phyloP scores from a whole-genome alignment of 92 coral and sea anemone genomes.

The Actinernus sp. region DNA sequence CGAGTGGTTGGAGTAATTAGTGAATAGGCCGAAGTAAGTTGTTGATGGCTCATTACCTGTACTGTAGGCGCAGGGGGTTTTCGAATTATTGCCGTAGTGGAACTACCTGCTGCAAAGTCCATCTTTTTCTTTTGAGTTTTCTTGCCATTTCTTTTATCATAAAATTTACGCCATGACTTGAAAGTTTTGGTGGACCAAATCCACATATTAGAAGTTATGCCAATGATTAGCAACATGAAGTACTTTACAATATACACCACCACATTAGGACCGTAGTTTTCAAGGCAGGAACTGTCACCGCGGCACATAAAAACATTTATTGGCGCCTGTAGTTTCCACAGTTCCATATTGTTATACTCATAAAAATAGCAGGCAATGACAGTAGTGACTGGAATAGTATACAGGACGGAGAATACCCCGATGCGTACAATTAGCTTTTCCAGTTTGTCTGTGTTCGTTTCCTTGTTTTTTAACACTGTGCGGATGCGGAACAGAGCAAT shows the following conservation, averaged over 20 bases:
- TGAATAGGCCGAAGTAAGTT: neutral
- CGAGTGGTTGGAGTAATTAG: neutral
- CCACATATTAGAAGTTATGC: slow-evolving; percentile 97
- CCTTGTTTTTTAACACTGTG: slow-evolving; percentile 90
- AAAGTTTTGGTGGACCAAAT: slow-evolving; percentile 96
- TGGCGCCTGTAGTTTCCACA: slow-evolving; percentile 67
- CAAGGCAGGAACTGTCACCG: slow-evolving; percentile 59
- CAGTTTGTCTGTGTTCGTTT: slow-evolving; percentile 93
- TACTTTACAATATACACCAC: slow-evolving; percentile 91
- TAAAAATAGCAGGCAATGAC: slow-evolving; percentile 94
- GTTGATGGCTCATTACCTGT: neutral
- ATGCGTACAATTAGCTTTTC: slow-evolving; percentile 96
- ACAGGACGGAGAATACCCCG: slow-evolving; percentile 95
- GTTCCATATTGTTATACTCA: slow-evolving; percentile 87
- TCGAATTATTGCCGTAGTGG: too few species aligned
- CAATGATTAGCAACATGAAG: slow-evolving; percentile 94
- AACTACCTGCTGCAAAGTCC: slow-evolving; percentile 40
- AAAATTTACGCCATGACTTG: slow-evolving; percentile 89
- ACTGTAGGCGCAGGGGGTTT: slow-evolving; percentile 3
- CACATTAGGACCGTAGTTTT: slow-evolving; percentile 75
- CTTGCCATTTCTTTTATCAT: slow-evolving; percentile 58
- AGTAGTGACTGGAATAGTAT: slow-evolving; percentile 91
- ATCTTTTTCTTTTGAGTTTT: slow-evolving; percentile 25
- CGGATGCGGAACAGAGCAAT: slow-evolving; percentile 95
- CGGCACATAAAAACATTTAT: slow-evolving; percentile 63